Evolutionary conservation across 2,888 invertebrate genomes (phyloP), one percentile per base, ranked within the genome.

Genomic region (Acanthosepion esculentum): DNA sequence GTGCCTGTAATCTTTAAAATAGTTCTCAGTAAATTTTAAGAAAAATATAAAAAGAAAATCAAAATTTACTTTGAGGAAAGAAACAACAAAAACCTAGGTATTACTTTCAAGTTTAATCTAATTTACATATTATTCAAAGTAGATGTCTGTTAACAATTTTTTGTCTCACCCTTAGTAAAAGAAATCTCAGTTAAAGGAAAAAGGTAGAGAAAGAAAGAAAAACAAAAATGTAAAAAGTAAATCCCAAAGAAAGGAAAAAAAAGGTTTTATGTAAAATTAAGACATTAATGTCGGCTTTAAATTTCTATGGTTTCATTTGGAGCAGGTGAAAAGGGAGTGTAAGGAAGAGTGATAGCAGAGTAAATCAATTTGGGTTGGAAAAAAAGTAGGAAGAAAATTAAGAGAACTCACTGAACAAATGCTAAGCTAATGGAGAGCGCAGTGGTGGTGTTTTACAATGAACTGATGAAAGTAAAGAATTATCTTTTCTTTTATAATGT

Each of bases 101-200:
- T 59, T 59, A 59, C 59, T 59, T 59, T 59, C 6, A n/a, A n/a
- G n/a, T 78, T 78, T n/a, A n/a, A 78, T 78, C n/a, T 78, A 78
- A 78, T 78, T 78, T 78, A n/a, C 78, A 78, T n/a, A 78, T 78
- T 78, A 78, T 78, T n/a, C 78, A n/a, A 78, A 78, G n/a, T n/a
- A 78, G 78, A n/a, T 78, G 78, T 78, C 78, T 78, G 33, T 6
- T n/a, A n/a, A 78, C 78, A 78, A 33, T 12, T n/a, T 78, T n/a
- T 33, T 15, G 15, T 33, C n/a, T 78, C 15, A 3, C 18, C 15
- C n/a, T 78, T 33, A 12, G 18, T 12, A 78, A 33, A 78, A 78
- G 78, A 78, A 78, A 78, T 78, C 18, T 78, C 78, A 78, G n/a
- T 78, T 78, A 78, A 12, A 78, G 18, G n/a, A 78, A 33, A n/a